Evolutionary conservation across 1,140 invertebrate genomes (phyloP).

Genomic region (Mactra quadrangularis): DNA sequence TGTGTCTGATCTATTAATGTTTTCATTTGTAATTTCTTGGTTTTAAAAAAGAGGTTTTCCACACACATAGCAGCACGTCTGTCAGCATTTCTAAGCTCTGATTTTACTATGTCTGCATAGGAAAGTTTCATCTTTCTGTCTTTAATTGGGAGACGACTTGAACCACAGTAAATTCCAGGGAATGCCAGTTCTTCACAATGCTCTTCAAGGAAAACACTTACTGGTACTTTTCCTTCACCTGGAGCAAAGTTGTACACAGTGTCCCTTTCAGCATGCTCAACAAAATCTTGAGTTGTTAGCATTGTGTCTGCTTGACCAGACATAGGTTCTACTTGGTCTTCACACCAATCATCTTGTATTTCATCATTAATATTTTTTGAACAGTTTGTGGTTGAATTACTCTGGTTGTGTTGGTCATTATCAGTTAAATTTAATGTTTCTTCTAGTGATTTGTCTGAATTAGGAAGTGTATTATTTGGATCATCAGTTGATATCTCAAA

Average conservation of each 20-base stretch:
- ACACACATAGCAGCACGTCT: conserved; percentile 30
- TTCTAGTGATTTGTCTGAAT: background rate
- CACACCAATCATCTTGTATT: too few species aligned
- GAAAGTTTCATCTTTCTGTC: conserved; percentile 31
- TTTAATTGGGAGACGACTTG: conserved; percentile 25
- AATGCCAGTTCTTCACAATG: conserved; percentile 27
- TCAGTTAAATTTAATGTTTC: conserved; percentile 59
- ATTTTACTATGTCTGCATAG: conserved; percentile 15
- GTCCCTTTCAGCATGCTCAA: conserved; percentile 62
- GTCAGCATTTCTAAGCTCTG: conserved; percentile 33
- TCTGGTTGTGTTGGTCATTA: too few species aligned
- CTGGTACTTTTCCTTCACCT: conserved; percentile 40
- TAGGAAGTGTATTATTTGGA: too few species aligned
- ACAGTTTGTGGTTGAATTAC: too few species aligned
- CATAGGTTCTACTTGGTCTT: too few species aligned
- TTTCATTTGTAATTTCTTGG: conserved; percentile 16
- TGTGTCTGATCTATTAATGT: conserved; percentile 4
- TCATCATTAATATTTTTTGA: too few species aligned
- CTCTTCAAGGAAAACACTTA: conserved; percentile 23
- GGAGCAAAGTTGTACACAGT: conserved; percentile 33
- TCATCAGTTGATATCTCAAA: too few species aligned
- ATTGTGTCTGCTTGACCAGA: too few species aligned
- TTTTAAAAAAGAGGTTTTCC: conserved; percentile 17
- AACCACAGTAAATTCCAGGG: conserved; percentile 25
- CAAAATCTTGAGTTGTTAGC: conserved; percentile 58